Base-by-base conservation (phyloP, 2,797 vertebrate species). In the Delichon dasypus region DNA sequence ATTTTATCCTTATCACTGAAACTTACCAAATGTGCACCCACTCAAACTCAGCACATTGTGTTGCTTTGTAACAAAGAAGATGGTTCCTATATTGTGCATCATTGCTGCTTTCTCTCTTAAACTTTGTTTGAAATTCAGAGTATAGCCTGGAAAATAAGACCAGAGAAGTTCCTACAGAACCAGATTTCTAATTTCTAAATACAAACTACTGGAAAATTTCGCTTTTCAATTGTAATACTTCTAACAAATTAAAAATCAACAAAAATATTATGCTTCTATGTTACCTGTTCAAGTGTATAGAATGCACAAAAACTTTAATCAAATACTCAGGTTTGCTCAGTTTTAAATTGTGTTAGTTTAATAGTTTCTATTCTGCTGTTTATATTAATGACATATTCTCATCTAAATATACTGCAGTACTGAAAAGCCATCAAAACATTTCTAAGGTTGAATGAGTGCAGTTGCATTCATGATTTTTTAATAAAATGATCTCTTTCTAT, bases 331-430 rank as follows among this genome's bases (percentile, higher is more conserved):
- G 99, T 98, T 99, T 98, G 98, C 98, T 99, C 98, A 98, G 98
- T 99, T 99, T 99, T 98, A 98, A 98, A 99, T 98, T 99, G 98
- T 99, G 99, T 99, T 99, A 98, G 98, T 98, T 98, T 99, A 99
- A 99, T 98, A 98, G 99, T 99, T 99, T 99, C 98, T 99, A 98
- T 98, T 98, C 98, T 98, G 98, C 98, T 98, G 98, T 98, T 99
- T 98, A 98, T 98, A 98, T 98, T 99, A 99, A 99, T 99, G 98
- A 98, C 98, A 98, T 98, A 98, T 98, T 99, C 98, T 98, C 98
- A 98, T 99, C 98, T 98, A 99, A 99, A 99, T 98, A 98, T 98
- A 98, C 98, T 98, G 98, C 98, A 92, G 94, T 80, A 94, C 98
- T 97, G 98, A 98, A 98, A 99, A 99, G 98, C 98, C 98, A 99